Conservation (phyloP, 1,140 invertebrate genomes). For the Drosophila teissieri region DNA sequence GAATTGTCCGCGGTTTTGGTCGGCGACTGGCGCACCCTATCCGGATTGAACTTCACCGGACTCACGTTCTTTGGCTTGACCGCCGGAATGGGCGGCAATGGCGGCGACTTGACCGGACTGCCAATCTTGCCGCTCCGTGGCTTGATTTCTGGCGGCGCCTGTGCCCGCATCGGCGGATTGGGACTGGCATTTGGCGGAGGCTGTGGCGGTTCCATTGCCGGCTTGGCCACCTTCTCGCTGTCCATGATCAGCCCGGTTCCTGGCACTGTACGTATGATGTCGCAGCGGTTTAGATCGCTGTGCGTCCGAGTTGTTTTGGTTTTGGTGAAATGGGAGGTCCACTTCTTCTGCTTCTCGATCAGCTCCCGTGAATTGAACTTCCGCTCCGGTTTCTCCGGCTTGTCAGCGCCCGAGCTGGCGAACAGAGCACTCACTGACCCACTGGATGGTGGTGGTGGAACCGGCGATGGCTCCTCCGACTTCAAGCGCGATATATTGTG, state of each 20-base stretch:
- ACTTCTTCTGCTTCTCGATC: slow-evolving; percentile 95
- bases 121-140: slow-evolving; percentile 75
- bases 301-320: slow-evolving; percentile 87
- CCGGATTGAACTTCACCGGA: slow-evolving; percentile 71
- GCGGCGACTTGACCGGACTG: slow-evolving; percentile 82
- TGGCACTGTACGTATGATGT: slow-evolving; percentile 82
- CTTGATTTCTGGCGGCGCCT: slow-evolving; percentile 76
- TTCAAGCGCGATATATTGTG: slow-evolving; percentile 80
- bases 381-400: slow-evolving; percentile 91
- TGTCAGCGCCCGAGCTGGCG: slow-evolving; percentile 77
- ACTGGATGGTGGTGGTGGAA: slow-evolving; percentile 26
- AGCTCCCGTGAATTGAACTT: slow-evolving; percentile 93
- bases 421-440: slow-evolving; percentile 70
- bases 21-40: slow-evolving; percentile 66
- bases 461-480: slow-evolving; percentile 81
- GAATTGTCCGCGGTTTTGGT: slow-evolving; percentile 66
- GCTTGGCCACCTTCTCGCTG: slow-evolving; percentile 49
- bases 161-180: slow-evolving; percentile 58
- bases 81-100: slow-evolving; percentile 81
- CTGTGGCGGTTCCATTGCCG: slow-evolving; percentile 28
- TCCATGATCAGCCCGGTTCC: slow-evolving; percentile 79
- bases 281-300: slow-evolving; percentile 87
- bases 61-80: slow-evolving; percentile 78
- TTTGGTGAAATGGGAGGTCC: slow-evolving; percentile 95
- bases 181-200: slow-evolving; percentile 27